These are phyloP conservation scores for Alethe diademata DNA, from an alignment of 2,113 vertebrate genomes.

Conservation along the genomic window DNA sequence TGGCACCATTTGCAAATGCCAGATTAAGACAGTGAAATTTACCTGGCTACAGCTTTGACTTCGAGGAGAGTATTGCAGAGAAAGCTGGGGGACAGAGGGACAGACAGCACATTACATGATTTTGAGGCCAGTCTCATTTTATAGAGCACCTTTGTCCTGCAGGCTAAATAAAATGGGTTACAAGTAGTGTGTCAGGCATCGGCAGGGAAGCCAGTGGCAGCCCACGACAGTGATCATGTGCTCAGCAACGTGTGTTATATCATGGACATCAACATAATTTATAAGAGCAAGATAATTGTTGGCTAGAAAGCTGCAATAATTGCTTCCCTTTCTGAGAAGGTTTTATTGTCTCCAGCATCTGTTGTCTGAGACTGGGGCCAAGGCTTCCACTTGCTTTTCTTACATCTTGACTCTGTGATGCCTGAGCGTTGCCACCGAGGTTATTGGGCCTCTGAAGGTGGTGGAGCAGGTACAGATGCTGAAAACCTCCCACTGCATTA, in stretches of 20 bases:
- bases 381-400: constrained; percentile 20
- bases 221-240: neutral
- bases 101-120: neutral
- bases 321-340: constrained; percentile 20
- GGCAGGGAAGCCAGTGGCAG: neutral
- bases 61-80: neutral
- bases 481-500: constrained; percentile 3
- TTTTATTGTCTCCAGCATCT: constrained; percentile 62
- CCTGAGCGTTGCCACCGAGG: neutral
- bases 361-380: constrained; percentile 29
- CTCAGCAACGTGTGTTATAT: constrained; percentile 29
- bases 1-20: constrained; percentile 6
- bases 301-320: constrained; percentile 53
- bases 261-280: constrained; percentile 37
- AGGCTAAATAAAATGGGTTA: constrained; percentile 14
- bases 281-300: constrained; percentile 51
- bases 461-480: constrained; percentile 29
- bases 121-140: constrained; percentile 10
- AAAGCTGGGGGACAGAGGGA: neutral
- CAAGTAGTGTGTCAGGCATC: neutral
- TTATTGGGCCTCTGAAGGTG: neutral
- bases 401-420: neutral
- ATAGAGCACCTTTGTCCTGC: constrained; percentile 38
- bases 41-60: neutral
- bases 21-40: constrained; percentile 2